Evolutionary conservation across 2,113 vertebrate genomes (phyloP), one percentile per base, ranked within the genome.

Genomic region (Megaceryle torquata): DNA sequence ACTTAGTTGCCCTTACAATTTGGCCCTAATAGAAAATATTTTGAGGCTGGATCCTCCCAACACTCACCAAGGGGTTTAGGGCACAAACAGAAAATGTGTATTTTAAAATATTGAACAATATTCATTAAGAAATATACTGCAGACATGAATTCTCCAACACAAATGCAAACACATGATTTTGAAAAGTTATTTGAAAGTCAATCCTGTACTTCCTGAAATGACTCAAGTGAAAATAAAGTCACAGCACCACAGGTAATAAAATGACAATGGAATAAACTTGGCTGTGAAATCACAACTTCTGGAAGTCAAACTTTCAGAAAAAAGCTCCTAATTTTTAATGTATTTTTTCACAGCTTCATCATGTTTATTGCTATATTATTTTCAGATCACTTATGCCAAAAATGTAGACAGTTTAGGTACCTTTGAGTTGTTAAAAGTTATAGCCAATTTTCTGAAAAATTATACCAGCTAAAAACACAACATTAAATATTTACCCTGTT

Each of bases 401-500:
- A 98, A 97, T 96, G 93, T 92, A 98, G 97, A 98, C 97, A 98
- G 97, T 98, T 98, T 98, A 98, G 98, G 98, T 98, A 98, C 97
- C 98, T 98, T 98, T 97, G 97, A 98, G 98, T 98, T 98, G 98
- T 98, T 98, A 98, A 98, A 98, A 98, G 98, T 98, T 98, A 98
- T 98, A 98, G 98, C 97, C 97, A 98, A 98, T 98, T 98, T 98
- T 97, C 98, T 98, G 98, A 98, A 98, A 98, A 98, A 98, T 98
- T 97, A 98, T 98, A 97, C 97, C 97, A 98, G 98, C 98, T 98
- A 98, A 98, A 98, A 98, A 97, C 98, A 98, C 97, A 98, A 98
- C 98, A 98, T 98, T 98, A 98, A 98, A 98, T 98, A 98, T 98
- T 98, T 98, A 98, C 97, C 97, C 98, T 98, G 97, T 98, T 98